Evolutionary conservation across 2,113 vertebrate genomes (phyloP).

Genomic region (Thalassarche chlororhynchos): DNA sequence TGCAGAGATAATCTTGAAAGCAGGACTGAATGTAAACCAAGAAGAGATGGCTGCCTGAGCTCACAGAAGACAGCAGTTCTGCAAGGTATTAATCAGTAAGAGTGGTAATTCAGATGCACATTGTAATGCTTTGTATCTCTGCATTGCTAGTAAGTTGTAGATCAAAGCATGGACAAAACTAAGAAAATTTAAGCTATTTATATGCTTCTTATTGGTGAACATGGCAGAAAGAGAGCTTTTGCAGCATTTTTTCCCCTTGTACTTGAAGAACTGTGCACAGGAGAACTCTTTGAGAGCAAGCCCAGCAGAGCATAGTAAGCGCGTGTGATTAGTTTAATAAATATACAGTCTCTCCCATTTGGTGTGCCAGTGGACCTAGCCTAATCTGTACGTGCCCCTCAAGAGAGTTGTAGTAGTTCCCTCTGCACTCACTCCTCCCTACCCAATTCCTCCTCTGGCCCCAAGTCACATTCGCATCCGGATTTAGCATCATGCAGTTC

Average conservation of each 20-base stretch:
- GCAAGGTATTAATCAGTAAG: background rate
- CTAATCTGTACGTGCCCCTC: background rate
- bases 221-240: background rate
- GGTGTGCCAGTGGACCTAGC: background rate
- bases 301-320: background rate
- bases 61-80: background rate
- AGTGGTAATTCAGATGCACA: background rate
- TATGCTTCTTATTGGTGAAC: background rate
- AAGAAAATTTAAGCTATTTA: background rate
- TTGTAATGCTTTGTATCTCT: background rate
- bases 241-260: background rate
- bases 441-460: background rate
- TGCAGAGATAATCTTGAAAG: background rate
- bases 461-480: accelerated
- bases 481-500: background rate
- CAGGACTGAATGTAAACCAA: background rate
- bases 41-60: background rate
- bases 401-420: background rate
- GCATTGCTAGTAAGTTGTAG: background rate
- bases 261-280: background rate
- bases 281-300: background rate
- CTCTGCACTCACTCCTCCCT: background rate
- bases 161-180: background rate
- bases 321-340: background rate
- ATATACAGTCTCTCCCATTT: background rate